Base-by-base conservation (phyloP, 2,113 vertebrate genomes). In the human (Homo sapiens) region DNA sequence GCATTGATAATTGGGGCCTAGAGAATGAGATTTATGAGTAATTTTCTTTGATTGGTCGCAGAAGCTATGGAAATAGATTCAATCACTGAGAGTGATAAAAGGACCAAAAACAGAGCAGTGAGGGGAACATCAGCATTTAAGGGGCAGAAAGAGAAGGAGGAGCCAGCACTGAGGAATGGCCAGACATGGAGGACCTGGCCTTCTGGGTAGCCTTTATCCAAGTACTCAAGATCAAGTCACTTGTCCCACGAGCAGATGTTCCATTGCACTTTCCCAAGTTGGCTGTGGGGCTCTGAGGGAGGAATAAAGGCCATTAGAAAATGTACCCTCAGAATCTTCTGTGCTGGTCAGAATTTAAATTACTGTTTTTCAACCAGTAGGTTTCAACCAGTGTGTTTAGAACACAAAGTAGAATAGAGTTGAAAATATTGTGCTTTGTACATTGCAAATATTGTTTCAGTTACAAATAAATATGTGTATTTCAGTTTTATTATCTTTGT, bases 281-380 rank as follows among this genome's bases (percentile, higher is more conserved):
- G 92, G 55, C 84, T 43, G 2, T 89, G 68, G 38, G 73, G 16
- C 48, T 90, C 6, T 75, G 55, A 27, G 18, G 85, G 50, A 75
- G 57, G 27, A 81, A 64, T 50, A 64, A 83, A 75, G 40, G 1
- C 11, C 57, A 23, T 45, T 73, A 52, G 23, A 76, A 96, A 89
- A 78, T 13, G 23, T 57, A 83, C 20, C 27, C 82, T 92, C 50
- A 76, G 45, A 64, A 78, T 90, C 45, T 48, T 16, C 43, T 80
- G 79, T 87, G 83, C 70, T 90, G 70, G 43, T 52, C n/a, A 89
- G 82, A 72, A 32, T 92, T 90, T 83, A 87, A 90, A 23, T 94
- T n/a, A 84, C 40, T 81, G 1, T 40, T 64, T 97, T 94, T 64
- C 40, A 72, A 6, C 27, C 25, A 50, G 20, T 50, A 50, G 27